Base-by-base conservation (phyloP, 2,113 vertebrate species). In the Calidris pugnax region DNA sequence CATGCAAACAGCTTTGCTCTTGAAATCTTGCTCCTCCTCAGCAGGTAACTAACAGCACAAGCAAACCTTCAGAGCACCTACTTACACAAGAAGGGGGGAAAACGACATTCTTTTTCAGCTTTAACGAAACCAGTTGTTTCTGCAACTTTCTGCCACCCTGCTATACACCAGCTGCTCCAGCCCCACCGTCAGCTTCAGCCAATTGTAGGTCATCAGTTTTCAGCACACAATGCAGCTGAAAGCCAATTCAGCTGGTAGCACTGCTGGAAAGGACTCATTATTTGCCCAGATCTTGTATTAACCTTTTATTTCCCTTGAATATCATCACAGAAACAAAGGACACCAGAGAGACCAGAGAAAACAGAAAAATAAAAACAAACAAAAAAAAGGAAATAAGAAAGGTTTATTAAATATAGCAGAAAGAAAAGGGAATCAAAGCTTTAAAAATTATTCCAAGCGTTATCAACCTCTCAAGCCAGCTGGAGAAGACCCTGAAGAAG, bases 121-220 rank as follows among this genome's bases (percentile, higher is more conserved):
- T 85, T 78, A 93, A 83, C 2, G 4, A 94, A 95, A 76, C 16
- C 55, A 45, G 80, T 81, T 90, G 62, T 93, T 96, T 89, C 84
- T 92, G 85, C 79, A 91, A 91, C 33, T 90, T 96, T 94, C 90
- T 96, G 73, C 72, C 4, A 8, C 60, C 64, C 83, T 85, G 59
- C 69, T 90, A 53, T 53, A 90, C 14, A 69, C 72, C 93, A 96
- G 95, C 90, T 90, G 84, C 80, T 93, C 66, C 84, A 66, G 62
- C 66, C 89, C 59, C n/a, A 27, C 62, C 0, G 5, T 68, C 86
- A 85, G 84, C 90, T 93, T 73, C 33, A 89, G 92, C 80, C 88
- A 89, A 80, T 87, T 87, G 6, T 92, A 96, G 94, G 37, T 97
- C 96, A 95, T 92, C 94, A 87, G 59, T 91, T 97, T 96, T 92